Evolutionary conservation across 2,113 vertebrate species (phyloP).

Genomic region (Laticauda colubrina): DNA sequence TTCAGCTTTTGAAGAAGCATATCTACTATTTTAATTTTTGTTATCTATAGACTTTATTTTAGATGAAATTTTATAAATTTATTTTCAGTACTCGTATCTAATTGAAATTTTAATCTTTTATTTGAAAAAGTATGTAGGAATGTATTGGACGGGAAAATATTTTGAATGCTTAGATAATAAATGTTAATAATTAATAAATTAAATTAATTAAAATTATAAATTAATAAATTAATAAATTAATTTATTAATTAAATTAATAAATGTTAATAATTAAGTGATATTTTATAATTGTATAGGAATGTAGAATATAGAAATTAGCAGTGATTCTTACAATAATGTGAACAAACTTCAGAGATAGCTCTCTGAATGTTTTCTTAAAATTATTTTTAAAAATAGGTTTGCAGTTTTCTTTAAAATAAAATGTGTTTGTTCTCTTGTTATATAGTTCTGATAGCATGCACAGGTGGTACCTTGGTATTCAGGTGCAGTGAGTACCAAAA

Average conservation of each 20-base stretch:
- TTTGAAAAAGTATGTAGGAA: neutral
- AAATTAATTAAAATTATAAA: no score
- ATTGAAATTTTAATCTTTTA: neutral
- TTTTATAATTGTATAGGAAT: neutral
- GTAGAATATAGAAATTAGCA: neutral
- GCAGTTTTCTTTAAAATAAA: neutral
- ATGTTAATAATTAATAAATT: neutral
- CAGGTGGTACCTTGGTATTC: neutral
- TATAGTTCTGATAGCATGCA: neutral
- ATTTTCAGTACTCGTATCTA: neutral
- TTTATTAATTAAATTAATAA: neutral
- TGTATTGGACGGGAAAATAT: neutral
- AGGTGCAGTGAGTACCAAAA: neutral
- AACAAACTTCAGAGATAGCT: neutral
- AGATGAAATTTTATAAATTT: neutral
- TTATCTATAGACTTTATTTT: neutral
- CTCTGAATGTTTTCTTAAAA: neutral
- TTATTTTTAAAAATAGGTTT: neutral
- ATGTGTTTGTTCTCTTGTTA: neutral
- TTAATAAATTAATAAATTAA: neutral
- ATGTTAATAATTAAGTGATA: neutral
- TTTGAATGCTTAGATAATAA: neutral
- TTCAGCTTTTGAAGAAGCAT: neutral
- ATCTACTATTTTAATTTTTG: neutral
- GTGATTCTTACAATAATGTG: neutral